Percentiles rank a stretch among this genome's conserved stretches.
These are phyloP conservation scores for Agrochola lychnidis DNA, from an alignment of 2,888 invertebrate genomes.

Conservation along the genomic window DNA sequence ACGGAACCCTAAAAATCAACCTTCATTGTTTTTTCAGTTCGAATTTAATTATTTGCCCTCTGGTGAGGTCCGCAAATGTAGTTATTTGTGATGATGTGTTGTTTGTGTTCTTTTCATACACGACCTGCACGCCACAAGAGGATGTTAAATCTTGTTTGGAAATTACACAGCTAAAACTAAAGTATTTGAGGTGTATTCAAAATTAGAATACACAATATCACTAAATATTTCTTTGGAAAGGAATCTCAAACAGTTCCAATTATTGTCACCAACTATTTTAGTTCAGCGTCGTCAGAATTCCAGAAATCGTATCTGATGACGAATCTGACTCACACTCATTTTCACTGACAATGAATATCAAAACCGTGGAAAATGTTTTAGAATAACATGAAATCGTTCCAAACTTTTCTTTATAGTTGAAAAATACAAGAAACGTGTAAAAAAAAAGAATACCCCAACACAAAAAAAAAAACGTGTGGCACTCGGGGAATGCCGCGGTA, in stretches of 20 bases:
- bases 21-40: background rate
- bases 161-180: background rate
- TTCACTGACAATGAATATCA: slow-evolving; percentile 19
- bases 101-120: background rate
- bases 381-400: background rate
- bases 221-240: slow-evolving; percentile 27
- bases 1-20: no score
- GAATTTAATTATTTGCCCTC: background rate
- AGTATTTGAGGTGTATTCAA: background rate
- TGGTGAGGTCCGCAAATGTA: no score
- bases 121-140: background rate
- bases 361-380: background rate
- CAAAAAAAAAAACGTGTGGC: no score
- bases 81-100: background rate
- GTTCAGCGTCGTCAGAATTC: slow-evolving; percentile 53
- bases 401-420: background rate
- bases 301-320: slow-evolving; percentile 46
- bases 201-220: background rate
- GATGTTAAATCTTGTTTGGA: background rate
- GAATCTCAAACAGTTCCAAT: slow-evolving; percentile 20
- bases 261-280: slow-evolving; percentile 52
- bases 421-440: no score
- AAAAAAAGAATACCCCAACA: no score
- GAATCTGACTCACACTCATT: slow-evolving; percentile 34
- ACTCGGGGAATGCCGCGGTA: no score